These are phyloP conservation scores for Drosophila demipolita DNA, from an alignment of 2,888 invertebrate genomes.

Conservation along the genomic window DNA sequence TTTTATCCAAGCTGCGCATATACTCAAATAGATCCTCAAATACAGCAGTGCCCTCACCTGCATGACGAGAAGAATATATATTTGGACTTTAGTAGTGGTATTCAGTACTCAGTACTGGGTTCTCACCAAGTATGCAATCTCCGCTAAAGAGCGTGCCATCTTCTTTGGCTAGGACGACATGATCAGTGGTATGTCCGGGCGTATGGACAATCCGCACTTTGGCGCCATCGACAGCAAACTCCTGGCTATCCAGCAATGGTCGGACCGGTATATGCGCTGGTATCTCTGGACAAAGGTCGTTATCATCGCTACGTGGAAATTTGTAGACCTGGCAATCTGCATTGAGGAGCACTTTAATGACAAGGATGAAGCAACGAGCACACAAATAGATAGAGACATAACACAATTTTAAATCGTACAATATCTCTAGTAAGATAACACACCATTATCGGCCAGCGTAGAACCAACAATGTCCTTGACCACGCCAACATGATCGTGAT, in stretches of 20 bases:
- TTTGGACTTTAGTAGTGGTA: background rate
- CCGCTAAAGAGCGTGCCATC: slow-evolving; percentile 97
- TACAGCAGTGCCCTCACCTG: slow-evolving; percentile 95
- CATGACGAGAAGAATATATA: background rate
- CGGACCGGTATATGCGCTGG: slow-evolving; percentile 86
- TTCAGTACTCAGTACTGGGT: background rate
- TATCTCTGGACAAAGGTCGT: slow-evolving; percentile 85
- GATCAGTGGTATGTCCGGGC: slow-evolving; percentile 97
- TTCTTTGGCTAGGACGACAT: slow-evolving; percentile 91
- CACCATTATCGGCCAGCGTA: slow-evolving; percentile 57
- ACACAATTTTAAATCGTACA: slow-evolving; percentile 6
- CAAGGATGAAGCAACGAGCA: slow-evolving; percentile 8
- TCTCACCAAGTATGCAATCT: slow-evolving; percentile 92
- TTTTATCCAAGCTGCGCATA: slow-evolving; percentile 92
- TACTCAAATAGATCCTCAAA: slow-evolving; percentile 97
- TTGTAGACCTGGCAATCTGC: slow-evolving; percentile 90
- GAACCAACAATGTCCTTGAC: slow-evolving; percentile 87
- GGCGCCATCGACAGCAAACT: slow-evolving; percentile 88
- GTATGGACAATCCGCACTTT: slow-evolving; percentile 89
- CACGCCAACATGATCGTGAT: slow-evolving; percentile 97
- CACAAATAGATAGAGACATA: slow-evolving; percentile 4
- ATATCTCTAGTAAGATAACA: slow-evolving; percentile 4
- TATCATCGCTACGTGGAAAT: slow-evolving; percentile 86
- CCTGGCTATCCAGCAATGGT: slow-evolving; percentile 90
- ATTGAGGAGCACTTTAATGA: slow-evolving; percentile 63